These are phyloP conservation scores for Lagocephalus sceleratus DNA, from an alignment of 2,797 vertebrate genomes.

Conservation along the genomic window DNA sequence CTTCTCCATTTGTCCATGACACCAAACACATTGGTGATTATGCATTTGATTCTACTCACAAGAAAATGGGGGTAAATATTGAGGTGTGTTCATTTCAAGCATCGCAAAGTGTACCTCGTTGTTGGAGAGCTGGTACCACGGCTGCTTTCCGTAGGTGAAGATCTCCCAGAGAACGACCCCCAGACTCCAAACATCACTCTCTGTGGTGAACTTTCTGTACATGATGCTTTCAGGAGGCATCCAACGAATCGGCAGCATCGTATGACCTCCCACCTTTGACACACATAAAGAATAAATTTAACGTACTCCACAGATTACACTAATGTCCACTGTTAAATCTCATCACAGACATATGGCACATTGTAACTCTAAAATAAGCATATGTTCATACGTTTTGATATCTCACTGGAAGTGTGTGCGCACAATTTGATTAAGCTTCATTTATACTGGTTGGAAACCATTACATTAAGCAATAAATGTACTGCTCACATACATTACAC, in stretches of 20 bases:
- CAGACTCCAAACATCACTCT: constrained; percentile 98
- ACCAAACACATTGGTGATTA: too few relatives aligned
- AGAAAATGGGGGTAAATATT: too few relatives aligned
- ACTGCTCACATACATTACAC: not conserved
- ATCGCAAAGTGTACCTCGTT: constrained; percentile 82
- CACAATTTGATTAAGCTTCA: too few relatives aligned
- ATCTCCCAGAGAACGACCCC: constrained; percentile 99
- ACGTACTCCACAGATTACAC: not conserved
- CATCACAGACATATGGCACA: not conserved
- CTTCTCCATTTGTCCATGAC: too few relatives aligned
- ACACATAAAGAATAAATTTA: constrained; percentile 25
- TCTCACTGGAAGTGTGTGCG: too few relatives aligned
- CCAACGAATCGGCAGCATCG: constrained; percentile 98
- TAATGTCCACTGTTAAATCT: not conserved
- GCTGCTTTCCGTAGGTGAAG: constrained; percentile 98
- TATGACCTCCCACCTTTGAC: constrained; percentile 92
- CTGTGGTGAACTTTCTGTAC: constrained; percentile 99
- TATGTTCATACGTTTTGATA: too few relatives aligned
- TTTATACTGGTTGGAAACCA: too few relatives aligned
- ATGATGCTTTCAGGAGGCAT: constrained; percentile 99
- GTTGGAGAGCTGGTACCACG: constrained; percentile 99
- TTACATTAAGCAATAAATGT: not conserved
- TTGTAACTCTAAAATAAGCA: too few relatives aligned
- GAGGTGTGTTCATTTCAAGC: too few relatives aligned
- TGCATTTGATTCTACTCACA: too few relatives aligned